Conservation (phyloP, 30 jellyfish, hydroid and myxozoan genomes). For the Phacellophora camtschatica region DNA sequence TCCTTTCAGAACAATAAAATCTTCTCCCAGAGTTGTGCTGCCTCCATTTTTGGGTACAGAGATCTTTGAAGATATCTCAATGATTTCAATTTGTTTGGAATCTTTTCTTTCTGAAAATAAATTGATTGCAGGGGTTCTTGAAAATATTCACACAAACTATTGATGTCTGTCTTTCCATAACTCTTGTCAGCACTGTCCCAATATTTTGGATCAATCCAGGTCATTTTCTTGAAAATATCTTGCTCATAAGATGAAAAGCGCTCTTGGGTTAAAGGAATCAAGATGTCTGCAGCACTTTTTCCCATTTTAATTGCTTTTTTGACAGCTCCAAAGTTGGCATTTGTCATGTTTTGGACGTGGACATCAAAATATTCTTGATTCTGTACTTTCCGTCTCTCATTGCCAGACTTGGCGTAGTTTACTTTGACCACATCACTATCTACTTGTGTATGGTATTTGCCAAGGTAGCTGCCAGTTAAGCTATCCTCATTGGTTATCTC, state of each 20-base stretch:
- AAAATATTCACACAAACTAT: slow-evolving; percentile 6
- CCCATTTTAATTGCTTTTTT: slow-evolving; percentile 9
- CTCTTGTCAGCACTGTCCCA: slow-evolving; percentile 37
- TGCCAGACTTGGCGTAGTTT: slow-evolving; percentile 27
- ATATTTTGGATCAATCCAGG: slow-evolving; percentile 47
- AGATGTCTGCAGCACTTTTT: slow-evolving; percentile 16
- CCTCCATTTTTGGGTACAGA: slow-evolving; percentile 43
- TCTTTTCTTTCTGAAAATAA: slow-evolving; percentile 26
- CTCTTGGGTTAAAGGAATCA: background rate
- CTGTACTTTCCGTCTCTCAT: slow-evolving; percentile 19
- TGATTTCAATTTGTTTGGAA: slow-evolving; percentile 11
- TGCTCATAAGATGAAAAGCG: slow-evolving; percentile 23
- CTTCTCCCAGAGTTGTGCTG: slow-evolving; percentile 54
- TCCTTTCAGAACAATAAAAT: background rate
- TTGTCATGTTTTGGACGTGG: background rate
- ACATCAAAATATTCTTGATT: slow-evolving; percentile 42
- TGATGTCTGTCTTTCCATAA: slow-evolving; percentile 32
- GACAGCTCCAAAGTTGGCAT: slow-evolving; percentile 10
- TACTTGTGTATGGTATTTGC: slow-evolving; percentile 5
- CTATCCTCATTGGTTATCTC: slow-evolving; percentile 33
- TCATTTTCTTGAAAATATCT: background rate
- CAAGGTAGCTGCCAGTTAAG: slow-evolving; percentile 12
- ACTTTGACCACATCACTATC: background rate
- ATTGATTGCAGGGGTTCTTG: slow-evolving; percentile 25
- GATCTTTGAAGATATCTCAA: slow-evolving; percentile 17